Evolutionary conservation across 2,888 invertebrate species (phyloP), one percentile per base, ranked within the genome.

Genomic region (Macaria liturata): DNA sequence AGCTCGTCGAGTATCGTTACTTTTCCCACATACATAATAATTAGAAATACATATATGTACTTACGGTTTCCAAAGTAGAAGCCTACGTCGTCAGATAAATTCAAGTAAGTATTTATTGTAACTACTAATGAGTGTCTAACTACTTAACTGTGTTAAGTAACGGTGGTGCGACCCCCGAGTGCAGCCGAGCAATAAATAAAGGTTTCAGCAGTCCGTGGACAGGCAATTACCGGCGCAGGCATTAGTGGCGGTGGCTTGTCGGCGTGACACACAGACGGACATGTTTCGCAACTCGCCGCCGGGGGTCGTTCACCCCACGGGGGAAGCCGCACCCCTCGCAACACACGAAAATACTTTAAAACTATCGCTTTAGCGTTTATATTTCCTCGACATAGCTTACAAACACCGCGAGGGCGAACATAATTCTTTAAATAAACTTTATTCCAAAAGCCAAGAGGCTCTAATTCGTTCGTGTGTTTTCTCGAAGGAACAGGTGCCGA

Each of bases 241-340:
- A 55, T 64, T 65, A 65, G 37, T 61, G 53, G 59, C 20, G 20
- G 48, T 74, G 74, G 70, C 76, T 76, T 76, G 76, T 74, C 75
- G 76, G 65, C 71, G 70, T 51, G 70, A 72, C 71, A 66, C 71
- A 68, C 72, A 67, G 71, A 68, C 75, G 65, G 71, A 65, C 72
- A 69, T 68, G 75, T 78, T 80, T 77, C 78, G 74, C 70, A 80
- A 81, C 80, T 75, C 62, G 46, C 59, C 67, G 62, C 54, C 49
- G 72, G 70, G 81, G 84, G 83, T 79, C 80, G 78, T 80, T 82
- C 79, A 83, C 83, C 84, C 80, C 68, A 34, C 48, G 44, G 52
- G 59, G 59, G 59, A 31, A 59, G 37, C 32, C 40, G 9, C 72
- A 46, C 51, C 54, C 57, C 59, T 49, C 57, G 54, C 46, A 51